A percentile compares a stretch with the other conserved stretches of the same genome.
These are phyloP conservation scores for Cynaeus angustus DNA, from an alignment of 2,888 invertebrate genomes.

Conservation along the genomic window DNA sequence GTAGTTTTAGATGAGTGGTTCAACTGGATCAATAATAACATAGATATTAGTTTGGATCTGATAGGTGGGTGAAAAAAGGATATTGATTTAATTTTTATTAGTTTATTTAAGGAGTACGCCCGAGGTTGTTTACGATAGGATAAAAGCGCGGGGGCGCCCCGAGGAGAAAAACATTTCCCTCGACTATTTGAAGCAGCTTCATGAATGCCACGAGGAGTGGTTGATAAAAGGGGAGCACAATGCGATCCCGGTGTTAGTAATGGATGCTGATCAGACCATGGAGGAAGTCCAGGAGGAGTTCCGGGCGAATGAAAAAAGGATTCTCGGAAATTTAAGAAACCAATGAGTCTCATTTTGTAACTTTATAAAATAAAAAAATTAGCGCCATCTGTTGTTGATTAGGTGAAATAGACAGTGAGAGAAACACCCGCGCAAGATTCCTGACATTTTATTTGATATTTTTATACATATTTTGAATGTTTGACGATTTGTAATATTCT, in stretches of 20 bases:
- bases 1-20: slow-evolving; percentile 91
- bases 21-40: slow-evolving; percentile 82
- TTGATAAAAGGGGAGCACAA: slow-evolving; percentile 72
- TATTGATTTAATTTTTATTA: slow-evolving; percentile 59
- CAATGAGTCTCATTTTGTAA: too few relatives aligned
- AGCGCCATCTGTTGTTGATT: too few relatives aligned
- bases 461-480: slow-evolving; percentile 52
- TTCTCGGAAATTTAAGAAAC: slow-evolving; percentile 64
- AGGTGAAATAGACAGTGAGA: neutral
- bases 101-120: slow-evolving; percentile 81
- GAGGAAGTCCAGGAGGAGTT: slow-evolving; percentile 80
- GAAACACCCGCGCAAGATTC: slow-evolving; percentile 16
- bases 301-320: slow-evolving; percentile 76
- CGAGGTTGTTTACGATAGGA: slow-evolving; percentile 80
- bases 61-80: slow-evolving; percentile 78
- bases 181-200: slow-evolving; percentile 86
- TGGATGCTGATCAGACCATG: slow-evolving; percentile 80
- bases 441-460: slow-evolving; percentile 51
- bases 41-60: slow-evolving; percentile 86
- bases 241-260: slow-evolving; percentile 74
- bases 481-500: slow-evolving; percentile 55
- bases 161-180: slow-evolving; percentile 89
- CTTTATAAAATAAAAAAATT: too few relatives aligned
- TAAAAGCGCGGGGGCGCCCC: slow-evolving; percentile 82
- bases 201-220: slow-evolving; percentile 85